Evolutionary conservation across 2,113 vertebrate species (phyloP).

Genomic region (Sorex fumeus): DNA sequence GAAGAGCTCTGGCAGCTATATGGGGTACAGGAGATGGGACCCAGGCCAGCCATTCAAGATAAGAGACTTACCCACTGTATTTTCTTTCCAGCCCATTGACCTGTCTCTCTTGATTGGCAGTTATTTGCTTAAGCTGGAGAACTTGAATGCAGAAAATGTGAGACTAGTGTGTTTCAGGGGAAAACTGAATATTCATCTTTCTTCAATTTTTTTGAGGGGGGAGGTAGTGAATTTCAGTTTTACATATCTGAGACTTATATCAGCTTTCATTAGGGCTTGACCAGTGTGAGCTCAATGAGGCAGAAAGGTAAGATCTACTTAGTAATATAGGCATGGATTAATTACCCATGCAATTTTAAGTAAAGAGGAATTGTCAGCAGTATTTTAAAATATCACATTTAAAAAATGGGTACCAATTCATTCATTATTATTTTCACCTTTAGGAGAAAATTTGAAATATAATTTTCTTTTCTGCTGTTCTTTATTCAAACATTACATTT

Average conservation of each 20-base stretch:
- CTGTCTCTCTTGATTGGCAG: not conserved
- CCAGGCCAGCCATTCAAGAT: no score
- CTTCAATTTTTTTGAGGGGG: not conserved
- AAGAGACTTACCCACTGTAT: no score
- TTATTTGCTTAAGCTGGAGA: constrained; percentile 47
- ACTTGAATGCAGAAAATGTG: constrained; percentile 3
- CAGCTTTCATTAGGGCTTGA: not conserved
- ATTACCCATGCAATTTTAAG: not conserved
- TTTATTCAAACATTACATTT: constrained; percentile 13
- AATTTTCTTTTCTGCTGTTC: constrained; percentile 11
- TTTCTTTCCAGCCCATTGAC: not conserved
- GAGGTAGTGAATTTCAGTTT: constrained; percentile 7
- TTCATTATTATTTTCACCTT: not conserved
- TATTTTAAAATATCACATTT: not conserved
- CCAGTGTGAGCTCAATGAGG: not conserved
- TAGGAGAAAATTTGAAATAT: not conserved
- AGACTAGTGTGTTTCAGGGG: not conserved
- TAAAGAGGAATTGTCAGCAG: constrained; percentile 11
- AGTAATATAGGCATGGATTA: not conserved
- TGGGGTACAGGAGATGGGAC: no score
- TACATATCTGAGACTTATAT: not conserved
- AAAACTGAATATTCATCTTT: not conserved
- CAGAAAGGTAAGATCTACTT: not conserved
- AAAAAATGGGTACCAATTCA: not conserved
- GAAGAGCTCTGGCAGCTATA: no score